Evolutionary conservation across 2,888 invertebrate genomes (phyloP).

Genomic region (Drosophila neonasuta): DNA sequence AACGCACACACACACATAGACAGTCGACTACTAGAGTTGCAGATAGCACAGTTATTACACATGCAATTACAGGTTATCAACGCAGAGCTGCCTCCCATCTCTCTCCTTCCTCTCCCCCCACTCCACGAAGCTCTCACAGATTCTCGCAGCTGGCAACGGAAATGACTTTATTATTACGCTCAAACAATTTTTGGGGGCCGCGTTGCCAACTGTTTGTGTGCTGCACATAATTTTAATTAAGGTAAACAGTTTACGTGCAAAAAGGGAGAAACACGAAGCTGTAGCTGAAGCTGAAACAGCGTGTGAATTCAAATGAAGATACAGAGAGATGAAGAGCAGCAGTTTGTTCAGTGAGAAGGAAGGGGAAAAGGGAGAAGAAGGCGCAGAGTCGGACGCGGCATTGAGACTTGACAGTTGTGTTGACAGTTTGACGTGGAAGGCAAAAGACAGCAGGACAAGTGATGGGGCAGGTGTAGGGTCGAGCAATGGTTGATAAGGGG

Average conservation of each 20-base stretch:
- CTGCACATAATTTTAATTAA: conserved; percentile 70
- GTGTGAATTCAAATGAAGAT: conserved; percentile 55
- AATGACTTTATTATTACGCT: conserved; percentile 71
- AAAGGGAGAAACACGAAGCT: conserved; percentile 32
- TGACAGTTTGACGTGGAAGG: conserved; percentile 52
- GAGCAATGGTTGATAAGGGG: neutral
- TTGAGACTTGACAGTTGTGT: conserved; percentile 57
- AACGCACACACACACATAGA: conserved; percentile 18
- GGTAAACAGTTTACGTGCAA: conserved; percentile 68
- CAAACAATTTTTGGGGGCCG: conserved; percentile 57
- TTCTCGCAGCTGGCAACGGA: conserved; percentile 51
- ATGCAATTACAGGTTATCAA: conserved; percentile 54
- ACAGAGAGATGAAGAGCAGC: conserved; percentile 18
- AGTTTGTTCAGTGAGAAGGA: neutral
- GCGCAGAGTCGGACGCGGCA: conserved; percentile 33
- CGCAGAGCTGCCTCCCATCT: neutral
- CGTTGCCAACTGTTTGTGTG: conserved; percentile 54
- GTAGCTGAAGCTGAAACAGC: conserved; percentile 34
- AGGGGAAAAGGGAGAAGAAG: neutral
- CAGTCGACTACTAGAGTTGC: conserved; percentile 12
- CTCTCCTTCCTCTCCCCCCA: neutral
- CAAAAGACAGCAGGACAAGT: conserved; percentile 13
- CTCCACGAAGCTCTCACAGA: neutral
- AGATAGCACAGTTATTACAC: conserved; percentile 34
- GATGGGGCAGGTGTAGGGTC: neutral